Evolutionary conservation across 2,888 invertebrate species (phyloP).

Genomic region (Calliphora vomitoria): DNA sequence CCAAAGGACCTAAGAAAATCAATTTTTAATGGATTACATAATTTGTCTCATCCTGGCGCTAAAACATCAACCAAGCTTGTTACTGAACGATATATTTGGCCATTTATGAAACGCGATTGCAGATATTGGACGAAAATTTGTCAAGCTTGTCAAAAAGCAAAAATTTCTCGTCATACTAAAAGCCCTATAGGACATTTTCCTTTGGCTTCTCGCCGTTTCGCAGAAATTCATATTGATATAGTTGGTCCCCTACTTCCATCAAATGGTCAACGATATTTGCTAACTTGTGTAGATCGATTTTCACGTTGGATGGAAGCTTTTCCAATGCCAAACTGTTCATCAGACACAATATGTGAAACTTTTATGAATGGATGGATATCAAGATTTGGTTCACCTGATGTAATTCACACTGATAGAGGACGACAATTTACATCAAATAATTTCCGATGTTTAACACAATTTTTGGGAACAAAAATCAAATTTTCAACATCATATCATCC

Average conservation of each 20-base stretch:
- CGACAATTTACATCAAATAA: conserved; percentile 16
- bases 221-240: neutral
- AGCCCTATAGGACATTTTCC: conserved; percentile 6
- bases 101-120: neutral
- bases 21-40: conserved; percentile 6
- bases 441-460: neutral
- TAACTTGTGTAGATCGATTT: conserved; percentile 3
- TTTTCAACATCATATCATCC: conserved; percentile 1
- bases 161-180: conserved; percentile 13
- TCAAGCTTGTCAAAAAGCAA: conserved; percentile 2
- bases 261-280: neutral
- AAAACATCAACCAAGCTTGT: neutral
- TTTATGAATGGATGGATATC: conserved; percentile 15
- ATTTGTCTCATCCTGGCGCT: conserved; percentile 7
- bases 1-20: neutral
- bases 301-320: conserved; percentile 13
- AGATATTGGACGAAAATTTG: conserved; percentile 8
- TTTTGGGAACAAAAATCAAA: too few species aligned
- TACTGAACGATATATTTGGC: conserved; percentile 4
- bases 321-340: conserved; percentile 2
- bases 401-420: conserved; percentile 17
- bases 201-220: neutral
- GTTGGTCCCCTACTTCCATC: neutral
- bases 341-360: neutral
- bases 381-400: conserved; percentile 22